Evolutionary conservation across 2,888 invertebrate species (phyloP).

Genomic region (Ectemnius lituratus): DNA sequence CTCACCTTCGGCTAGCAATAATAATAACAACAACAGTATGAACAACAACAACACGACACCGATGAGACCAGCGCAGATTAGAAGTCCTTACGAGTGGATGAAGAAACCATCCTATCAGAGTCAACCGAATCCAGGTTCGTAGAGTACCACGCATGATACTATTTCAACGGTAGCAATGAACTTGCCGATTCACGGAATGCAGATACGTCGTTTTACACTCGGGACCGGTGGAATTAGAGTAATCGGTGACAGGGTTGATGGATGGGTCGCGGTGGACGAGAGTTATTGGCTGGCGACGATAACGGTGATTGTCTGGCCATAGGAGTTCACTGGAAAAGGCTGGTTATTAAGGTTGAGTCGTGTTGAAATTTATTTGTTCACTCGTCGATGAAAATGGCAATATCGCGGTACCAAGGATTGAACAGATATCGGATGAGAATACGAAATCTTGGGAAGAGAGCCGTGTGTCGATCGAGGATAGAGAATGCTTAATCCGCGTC

Average conservation of each 20-base stretch:
- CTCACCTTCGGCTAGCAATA: slow-evolving; percentile 72
- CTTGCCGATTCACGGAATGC: not conserved
- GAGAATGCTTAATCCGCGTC: too few relatives aligned
- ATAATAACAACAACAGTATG: slow-evolving; percentile 61
- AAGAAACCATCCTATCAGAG: slow-evolving; percentile 92
- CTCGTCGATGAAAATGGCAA: too few relatives aligned
- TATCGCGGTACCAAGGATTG: too few relatives aligned
- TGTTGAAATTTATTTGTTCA: too few relatives aligned
- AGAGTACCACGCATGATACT: too few relatives aligned
- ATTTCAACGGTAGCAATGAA: not conserved
- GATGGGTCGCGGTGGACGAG: slow-evolving; percentile 28
- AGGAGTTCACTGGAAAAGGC: too few relatives aligned
- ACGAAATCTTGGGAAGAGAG: too few relatives aligned
- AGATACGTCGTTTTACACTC: too few relatives aligned
- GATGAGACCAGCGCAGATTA: slow-evolving; percentile 84
- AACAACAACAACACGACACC: slow-evolving; percentile 75
- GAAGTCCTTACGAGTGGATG: slow-evolving; percentile 95
- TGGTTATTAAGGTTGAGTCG: too few relatives aligned
- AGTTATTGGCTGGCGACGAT: slow-evolving; percentile 21
- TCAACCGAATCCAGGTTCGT: slow-evolving; percentile 89
- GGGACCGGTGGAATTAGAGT: slow-evolving; percentile 14
- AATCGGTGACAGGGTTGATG: slow-evolving; percentile 25
- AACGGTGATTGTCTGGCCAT: slow-evolving; percentile 6
- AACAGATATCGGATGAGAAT: too few relatives aligned
- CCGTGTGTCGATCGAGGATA: too few relatives aligned